Evolutionary conservation across 2,888 invertebrate genomes (phyloP).

Genomic region (Drosophila histrio): DNA sequence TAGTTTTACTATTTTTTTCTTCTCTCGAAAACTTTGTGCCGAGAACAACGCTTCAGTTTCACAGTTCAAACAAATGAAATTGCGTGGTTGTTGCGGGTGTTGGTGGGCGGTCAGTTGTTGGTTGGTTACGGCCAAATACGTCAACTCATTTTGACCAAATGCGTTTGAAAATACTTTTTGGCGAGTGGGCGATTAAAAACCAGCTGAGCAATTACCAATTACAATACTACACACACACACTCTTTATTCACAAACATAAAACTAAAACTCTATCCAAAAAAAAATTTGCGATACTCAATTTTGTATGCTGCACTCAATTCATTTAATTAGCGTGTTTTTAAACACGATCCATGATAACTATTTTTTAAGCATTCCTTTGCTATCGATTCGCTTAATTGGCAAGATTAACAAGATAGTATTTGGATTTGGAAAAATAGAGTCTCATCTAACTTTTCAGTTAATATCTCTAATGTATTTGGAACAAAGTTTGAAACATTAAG

Average conservation of each 20-base stretch:
- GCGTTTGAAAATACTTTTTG: slow-evolving; percentile 41
- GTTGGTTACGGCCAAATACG: slow-evolving; percentile 56
- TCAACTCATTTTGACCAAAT: slow-evolving; percentile 76
- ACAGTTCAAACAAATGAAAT: slow-evolving; percentile 9
- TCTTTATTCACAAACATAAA: not conserved
- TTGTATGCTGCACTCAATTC: slow-evolving; percentile 19
- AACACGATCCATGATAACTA: not conserved
- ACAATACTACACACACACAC: not conserved
- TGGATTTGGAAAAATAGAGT: not conserved
- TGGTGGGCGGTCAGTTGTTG: slow-evolving; percentile 44
- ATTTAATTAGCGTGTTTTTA: slow-evolving; percentile 13
- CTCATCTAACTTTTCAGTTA: not conserved
- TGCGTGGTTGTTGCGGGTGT: slow-evolving; percentile 36
- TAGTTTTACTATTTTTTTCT: slow-evolving; percentile 16
- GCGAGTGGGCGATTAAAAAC: slow-evolving; percentile 45
- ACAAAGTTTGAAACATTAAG: too few species aligned
- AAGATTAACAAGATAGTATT: not conserved
- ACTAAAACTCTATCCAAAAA: not conserved
- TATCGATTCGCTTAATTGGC: not conserved
- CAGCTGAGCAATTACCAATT: slow-evolving; percentile 24
- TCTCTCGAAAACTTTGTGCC: slow-evolving; percentile 18
- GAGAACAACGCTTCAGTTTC: slow-evolving; percentile 58
- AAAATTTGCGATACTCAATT: slow-evolving; percentile 9
- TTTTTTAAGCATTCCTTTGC: not conserved
- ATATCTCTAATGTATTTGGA: too few species aligned